phyloP scores from a whole-genome alignment of 2,888 invertebrate genomes.

The Clostera curtula region DNA sequence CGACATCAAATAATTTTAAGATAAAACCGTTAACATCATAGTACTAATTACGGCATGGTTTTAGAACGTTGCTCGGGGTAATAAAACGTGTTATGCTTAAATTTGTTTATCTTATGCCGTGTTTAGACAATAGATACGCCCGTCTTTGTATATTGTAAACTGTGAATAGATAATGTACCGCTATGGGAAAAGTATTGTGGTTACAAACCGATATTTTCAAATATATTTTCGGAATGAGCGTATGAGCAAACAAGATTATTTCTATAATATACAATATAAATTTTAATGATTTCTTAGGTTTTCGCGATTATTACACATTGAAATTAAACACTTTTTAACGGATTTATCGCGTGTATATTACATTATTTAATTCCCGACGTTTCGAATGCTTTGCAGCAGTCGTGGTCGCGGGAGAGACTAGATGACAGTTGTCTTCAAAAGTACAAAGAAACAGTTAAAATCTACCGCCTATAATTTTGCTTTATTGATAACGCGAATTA shows the following conservation, averaged over 20 bases:
- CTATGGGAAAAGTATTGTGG: constrained; percentile 9
- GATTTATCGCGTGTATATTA: no score
- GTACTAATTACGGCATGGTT: constrained; percentile 18
- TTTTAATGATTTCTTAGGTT: no score
- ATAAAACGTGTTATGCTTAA: constrained; percentile 14
- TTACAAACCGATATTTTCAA: constrained; percentile 4
- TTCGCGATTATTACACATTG: no score
- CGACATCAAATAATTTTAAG: constrained; percentile 10
- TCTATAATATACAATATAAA: constrained; percentile 3
- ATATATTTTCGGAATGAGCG: neutral
- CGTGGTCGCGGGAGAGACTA: no score
- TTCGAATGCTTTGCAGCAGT: no score
- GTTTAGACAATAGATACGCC: constrained; percentile 11
- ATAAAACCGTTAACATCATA: constrained; percentile 14
- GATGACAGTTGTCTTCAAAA: no score
- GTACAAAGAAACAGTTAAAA: no score
- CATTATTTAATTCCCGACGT: no score
- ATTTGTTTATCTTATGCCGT: constrained; percentile 11
- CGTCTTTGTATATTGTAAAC: constrained; percentile 6
- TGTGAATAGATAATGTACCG: constrained; percentile 15
- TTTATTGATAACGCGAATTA: no score
- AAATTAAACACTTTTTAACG: no score
- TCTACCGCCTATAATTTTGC: no score
- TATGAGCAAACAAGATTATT: constrained; percentile 3
- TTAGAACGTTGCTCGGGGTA: constrained; percentile 16